phyloP scores from a whole-genome alignment of 1,140 invertebrate genomes.

The Trichonephila clavipes region DNA sequence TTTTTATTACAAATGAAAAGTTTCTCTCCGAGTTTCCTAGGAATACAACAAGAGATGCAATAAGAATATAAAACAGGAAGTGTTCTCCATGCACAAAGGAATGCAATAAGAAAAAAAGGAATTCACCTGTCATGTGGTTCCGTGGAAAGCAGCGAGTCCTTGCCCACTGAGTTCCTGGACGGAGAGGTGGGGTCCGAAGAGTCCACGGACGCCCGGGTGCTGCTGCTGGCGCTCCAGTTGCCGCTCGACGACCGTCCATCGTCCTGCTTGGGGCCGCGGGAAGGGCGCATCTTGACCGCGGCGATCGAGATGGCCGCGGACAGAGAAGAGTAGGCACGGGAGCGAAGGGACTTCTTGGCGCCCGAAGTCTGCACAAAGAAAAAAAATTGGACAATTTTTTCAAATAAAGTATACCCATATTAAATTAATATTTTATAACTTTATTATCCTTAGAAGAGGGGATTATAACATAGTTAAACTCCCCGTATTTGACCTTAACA shows the following conservation, averaged over 20 bases:
- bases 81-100: too few species aligned
- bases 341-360: conserved; percentile 44
- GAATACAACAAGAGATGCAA: too few species aligned
- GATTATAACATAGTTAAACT: too few species aligned
- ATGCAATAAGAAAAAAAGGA: too few species aligned
- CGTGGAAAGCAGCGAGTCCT: conserved; percentile 78
- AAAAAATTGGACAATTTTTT: too few species aligned
- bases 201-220: conserved; percentile 86
- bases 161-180: conserved; percentile 78
- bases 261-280: conserved; percentile 80
- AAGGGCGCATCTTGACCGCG: conserved; percentile 85
- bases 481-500: too few species aligned
- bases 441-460: too few species aligned
- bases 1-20: too few species aligned
- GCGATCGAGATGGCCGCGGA: conserved; percentile 84
- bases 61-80: too few species aligned
- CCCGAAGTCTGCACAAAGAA: background rate
- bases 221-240: conserved; percentile 93
- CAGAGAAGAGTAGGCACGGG: conserved; percentile 79
- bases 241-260: conserved; percentile 92
- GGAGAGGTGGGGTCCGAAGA: conserved; percentile 79
- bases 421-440: too few species aligned
- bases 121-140: conserved; percentile 46
- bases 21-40: too few species aligned
- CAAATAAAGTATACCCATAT: too few species aligned